phyloP scores from a whole-genome alignment of 1,140 invertebrate genomes.

The Aphis craccivora region DNA sequence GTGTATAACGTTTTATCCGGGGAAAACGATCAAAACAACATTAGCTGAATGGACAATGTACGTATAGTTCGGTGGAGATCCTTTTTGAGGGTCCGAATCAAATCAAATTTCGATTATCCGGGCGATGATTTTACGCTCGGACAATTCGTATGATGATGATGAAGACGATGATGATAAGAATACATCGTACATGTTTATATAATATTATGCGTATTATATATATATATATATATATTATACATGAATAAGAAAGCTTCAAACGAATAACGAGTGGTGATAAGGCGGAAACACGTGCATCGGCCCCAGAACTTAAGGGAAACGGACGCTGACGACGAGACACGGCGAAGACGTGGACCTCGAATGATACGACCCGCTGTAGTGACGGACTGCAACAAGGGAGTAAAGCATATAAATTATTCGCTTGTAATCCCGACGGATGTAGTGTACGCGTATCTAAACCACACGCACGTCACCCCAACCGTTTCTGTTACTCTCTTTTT shows the following conservation, averaged over 20 bases:
- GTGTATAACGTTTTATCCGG: neutral
- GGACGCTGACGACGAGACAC: neutral
- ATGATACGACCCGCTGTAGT: neutral
- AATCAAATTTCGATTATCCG: slow-evolving; percentile 28
- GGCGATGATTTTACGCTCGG: neutral
- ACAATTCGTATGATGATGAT: neutral
- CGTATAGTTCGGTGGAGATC: neutral
- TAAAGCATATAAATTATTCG: slow-evolving; percentile 30
- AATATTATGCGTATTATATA: neutral
- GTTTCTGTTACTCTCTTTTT: neutral
- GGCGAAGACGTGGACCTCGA: neutral
- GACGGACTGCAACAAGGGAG: neutral
- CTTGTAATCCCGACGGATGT: neutral
- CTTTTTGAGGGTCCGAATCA: neutral
- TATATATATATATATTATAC: neutral
- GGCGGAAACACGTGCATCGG: neutral
- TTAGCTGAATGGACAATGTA: slow-evolving; percentile 23
- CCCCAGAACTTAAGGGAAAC: neutral
- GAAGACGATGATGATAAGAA: neutral
- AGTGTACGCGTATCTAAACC: neutral
- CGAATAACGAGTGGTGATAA: neutral
- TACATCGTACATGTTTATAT: neutral
- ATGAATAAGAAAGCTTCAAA: neutral
- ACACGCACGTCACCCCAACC: neutral
- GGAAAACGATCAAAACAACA: slow-evolving; percentile 28